phyloP scores from a whole-genome alignment of 2,113 vertebrate species.

The Entelurus aequoreus region DNA sequence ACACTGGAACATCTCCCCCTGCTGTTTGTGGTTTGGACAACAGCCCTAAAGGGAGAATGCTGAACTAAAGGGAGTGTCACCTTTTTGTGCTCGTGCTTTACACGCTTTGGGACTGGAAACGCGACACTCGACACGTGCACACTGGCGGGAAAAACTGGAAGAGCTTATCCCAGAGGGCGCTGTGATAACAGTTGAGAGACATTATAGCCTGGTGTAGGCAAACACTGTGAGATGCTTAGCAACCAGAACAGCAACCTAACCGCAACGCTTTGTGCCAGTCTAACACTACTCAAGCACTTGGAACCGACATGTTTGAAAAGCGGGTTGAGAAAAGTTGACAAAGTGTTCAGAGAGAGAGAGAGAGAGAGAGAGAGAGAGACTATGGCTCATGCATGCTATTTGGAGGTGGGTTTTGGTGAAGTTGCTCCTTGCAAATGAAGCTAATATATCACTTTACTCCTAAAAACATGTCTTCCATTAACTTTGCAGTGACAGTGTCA shows the following conservation, averaged over 20 bases:
- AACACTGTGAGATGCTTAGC: not conserved
- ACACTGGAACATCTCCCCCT: slow-evolving; percentile 41
- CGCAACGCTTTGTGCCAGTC: not conserved
- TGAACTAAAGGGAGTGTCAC: slow-evolving; percentile 42
- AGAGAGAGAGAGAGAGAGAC: not conserved
- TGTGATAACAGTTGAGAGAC: not conserved
- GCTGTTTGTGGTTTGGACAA: slow-evolving; percentile 41
- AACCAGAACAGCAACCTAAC: slow-evolving; percentile 9
- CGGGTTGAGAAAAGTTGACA: slow-evolving; percentile 17
- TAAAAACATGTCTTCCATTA: slow-evolving; percentile 50
- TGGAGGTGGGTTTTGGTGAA: slow-evolving; percentile 31
- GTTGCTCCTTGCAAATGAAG: slow-evolving; percentile 39
- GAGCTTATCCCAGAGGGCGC: slow-evolving; percentile 2
- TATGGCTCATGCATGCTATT: slow-evolving; percentile 6
- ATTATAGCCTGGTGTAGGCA: not conserved
- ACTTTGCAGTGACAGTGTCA: slow-evolving; percentile 29
- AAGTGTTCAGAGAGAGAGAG: slow-evolving; percentile 2
- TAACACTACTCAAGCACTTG: not conserved
- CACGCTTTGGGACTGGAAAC: slow-evolving; percentile 8
- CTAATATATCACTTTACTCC: slow-evolving; percentile 10
- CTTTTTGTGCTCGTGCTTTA: not conserved
- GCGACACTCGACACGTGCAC: slow-evolving; percentile 34
- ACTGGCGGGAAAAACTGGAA: slow-evolving; percentile 33
- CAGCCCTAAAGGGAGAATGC: not conserved
- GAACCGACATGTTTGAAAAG: slow-evolving; percentile 23